Evolutionary conservation across 2,888 invertebrate species (phyloP).

Genomic region (Dexiosoma caninum): DNA sequence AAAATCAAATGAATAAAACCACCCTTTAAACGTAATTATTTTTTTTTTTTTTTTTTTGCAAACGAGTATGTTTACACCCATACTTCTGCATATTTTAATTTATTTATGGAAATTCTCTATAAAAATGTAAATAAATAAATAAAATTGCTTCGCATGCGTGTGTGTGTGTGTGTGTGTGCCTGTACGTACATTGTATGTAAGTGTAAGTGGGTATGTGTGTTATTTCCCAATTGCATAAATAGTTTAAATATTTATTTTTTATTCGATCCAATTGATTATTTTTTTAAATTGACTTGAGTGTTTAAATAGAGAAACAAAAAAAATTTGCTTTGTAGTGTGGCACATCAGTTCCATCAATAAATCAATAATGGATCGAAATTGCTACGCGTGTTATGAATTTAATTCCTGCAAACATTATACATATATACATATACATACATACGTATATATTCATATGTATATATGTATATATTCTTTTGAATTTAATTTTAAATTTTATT

Average conservation of each 20-base stretch:
- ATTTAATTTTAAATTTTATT: no score
- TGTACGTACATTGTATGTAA: not conserved
- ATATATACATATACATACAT: not conserved
- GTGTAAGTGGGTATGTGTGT: not conserved
- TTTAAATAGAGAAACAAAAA: constrained; percentile 26
- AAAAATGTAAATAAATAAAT: constrained; percentile 49
- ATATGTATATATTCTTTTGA: no score
- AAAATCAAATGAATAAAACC: not conserved
- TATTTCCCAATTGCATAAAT: constrained; percentile 52
- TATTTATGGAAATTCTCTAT: constrained; percentile 57
- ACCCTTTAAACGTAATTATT: not conserved
- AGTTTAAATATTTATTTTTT: constrained; percentile 51
- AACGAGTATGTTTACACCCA: not conserved
- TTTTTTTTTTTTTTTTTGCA: no score
- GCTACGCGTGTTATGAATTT: constrained; percentile 44
- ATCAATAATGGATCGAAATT: constrained; percentile 48
- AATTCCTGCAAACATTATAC: constrained; percentile 14
- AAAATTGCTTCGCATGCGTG: not conserved
- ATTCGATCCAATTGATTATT: constrained; percentile 55
- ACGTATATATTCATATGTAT: no score
- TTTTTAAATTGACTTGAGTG: constrained; percentile 59
- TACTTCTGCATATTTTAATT: constrained; percentile 43
- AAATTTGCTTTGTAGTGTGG: not conserved
- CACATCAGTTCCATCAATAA: constrained; percentile 6
- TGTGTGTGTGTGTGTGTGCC: not conserved